Evolutionary conservation across 2,797 vertebrate species (phyloP), one percentile per base, ranked within the genome.

Genomic region (Oophaga sylvatica): DNA sequence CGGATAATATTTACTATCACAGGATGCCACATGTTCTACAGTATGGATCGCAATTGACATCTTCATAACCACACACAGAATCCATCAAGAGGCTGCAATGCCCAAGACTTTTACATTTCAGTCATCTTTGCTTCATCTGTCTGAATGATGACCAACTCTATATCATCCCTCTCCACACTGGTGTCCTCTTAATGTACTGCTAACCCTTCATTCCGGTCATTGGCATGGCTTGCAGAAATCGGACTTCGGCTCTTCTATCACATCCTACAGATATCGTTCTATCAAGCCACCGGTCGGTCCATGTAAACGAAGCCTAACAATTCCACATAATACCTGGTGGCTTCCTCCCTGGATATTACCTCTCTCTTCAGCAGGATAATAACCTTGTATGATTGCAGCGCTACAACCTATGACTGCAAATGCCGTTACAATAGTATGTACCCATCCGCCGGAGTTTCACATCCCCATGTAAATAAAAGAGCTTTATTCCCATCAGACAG

Each of bases 401-500:
- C 10, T 59, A 41, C 77, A 65, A 65, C 73, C 83, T 77, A 26
- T 35, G 31, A 79, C 16, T 10, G 26, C 31, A 48, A 35, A 35
- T 26, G 45, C 65, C 19, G 48, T 7, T 73, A 45, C 63, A 82
- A 77, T 75, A 63, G 41, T 63, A 63, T 87, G 63, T 65, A 35
- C 57, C 76, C 63, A 71, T 71, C 86, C 83, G 86, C 41, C 45
- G 19, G 17, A 17, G 26, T n/a, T 56, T 13, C 57, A 60, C 31
- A 71, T 53, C 85, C 85, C 20, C n/a, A n/a, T 59, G 65, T 59
- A 81, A 35, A 80, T 56, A 77, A 57, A 87, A 71, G 59, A 57
- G 80, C 86, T 87, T 70, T 87, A 87, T 83, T 83, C 80, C 53
- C 86, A 48, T 20, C 17, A 78, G 86, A 83, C 81, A 9, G 80